Evolutionary conservation across 1,140 invertebrate species (phyloP).

Genomic region (Megathymus violae): DNA sequence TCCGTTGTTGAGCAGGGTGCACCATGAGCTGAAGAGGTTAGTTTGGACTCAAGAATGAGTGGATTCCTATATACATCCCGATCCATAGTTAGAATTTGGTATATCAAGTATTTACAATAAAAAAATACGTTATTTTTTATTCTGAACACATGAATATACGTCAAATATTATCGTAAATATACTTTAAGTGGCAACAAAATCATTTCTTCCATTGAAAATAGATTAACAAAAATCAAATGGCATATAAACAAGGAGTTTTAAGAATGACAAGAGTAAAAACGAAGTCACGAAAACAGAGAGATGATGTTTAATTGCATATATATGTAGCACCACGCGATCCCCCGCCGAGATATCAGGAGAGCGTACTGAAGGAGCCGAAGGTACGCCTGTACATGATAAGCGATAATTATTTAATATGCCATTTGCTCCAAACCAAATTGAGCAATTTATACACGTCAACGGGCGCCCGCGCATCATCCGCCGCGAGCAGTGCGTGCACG

Average conservation of each 20-base stretch:
- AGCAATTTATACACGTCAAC: slow-evolving; percentile 75
- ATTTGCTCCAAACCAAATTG: slow-evolving; percentile 71
- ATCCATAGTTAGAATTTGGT: too few species aligned
- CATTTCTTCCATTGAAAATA: too few species aligned
- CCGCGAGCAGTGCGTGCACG: slow-evolving; percentile 43
- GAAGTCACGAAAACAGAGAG: slow-evolving; percentile 23
- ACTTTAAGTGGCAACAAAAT: too few species aligned
- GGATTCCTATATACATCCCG: too few species aligned
- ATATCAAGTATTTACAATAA: too few species aligned
- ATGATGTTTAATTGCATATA: slow-evolving; percentile 45
- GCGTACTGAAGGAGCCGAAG: slow-evolving; percentile 63
- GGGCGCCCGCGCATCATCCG: slow-evolving; percentile 46
- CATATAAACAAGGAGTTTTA: slow-evolving; percentile 25
- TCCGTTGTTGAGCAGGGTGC: too few species aligned
- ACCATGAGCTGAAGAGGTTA: too few species aligned
- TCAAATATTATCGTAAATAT: too few species aligned
- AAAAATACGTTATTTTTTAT: too few species aligned
- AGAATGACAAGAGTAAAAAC: slow-evolving; percentile 19
- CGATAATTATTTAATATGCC: slow-evolving; percentile 74
- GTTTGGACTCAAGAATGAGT: too few species aligned
- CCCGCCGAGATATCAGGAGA: slow-evolving; percentile 50
- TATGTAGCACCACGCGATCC: slow-evolving; percentile 40
- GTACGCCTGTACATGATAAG: slow-evolving; percentile 52
- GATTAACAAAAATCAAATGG: slow-evolving; percentile 25
- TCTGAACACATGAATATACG: too few species aligned